Conservation (phyloP, 2,888 invertebrate genomes). For the Andrena chrysosceles region DNA sequence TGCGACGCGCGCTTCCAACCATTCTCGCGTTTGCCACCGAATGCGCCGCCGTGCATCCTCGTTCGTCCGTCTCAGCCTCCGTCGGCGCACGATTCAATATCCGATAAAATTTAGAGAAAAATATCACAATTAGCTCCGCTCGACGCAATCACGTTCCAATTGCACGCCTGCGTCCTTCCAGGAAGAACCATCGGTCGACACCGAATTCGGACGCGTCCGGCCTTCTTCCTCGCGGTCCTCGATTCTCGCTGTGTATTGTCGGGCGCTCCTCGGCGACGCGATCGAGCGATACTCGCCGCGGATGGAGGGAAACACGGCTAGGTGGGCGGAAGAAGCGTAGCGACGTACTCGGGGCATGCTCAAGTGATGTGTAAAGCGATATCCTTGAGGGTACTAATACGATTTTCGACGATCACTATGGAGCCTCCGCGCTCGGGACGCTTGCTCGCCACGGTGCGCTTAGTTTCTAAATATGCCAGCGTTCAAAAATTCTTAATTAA, state of each 20-base stretch:
- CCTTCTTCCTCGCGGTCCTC: conserved; percentile 52
- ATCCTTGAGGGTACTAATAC: not conserved
- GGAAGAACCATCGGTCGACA: conserved; percentile 63
- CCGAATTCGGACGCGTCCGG: conserved; percentile 47
- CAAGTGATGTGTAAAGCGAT: not conserved
- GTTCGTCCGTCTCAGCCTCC: conserved; percentile 21
- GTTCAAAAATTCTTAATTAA: no score
- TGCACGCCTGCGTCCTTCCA: conserved; percentile 59
- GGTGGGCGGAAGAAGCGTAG: not conserved
- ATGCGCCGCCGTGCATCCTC: conserved; percentile 9
- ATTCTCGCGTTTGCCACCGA: no score
- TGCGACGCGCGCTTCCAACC: conserved; percentile 3
- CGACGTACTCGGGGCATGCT: not conserved
- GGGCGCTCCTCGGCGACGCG: not conserved
- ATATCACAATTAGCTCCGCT: conserved; percentile 71
- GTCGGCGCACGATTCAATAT: conserved; percentile 57
- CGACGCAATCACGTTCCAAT: conserved; percentile 56
- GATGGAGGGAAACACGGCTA: not conserved
- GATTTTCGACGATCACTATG: not conserved
- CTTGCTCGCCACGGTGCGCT: no score
- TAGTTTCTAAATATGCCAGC: no score
- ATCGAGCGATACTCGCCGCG: not conserved
- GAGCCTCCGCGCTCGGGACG: no score
- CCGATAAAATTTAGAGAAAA: conserved; percentile 71
- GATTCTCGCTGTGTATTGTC: not conserved